Percentiles rank a stretch among this genome's conserved stretches.
phyloP scores from a whole-genome alignment of 2,797 vertebrate species.

The Botia almorhae region DNA sequence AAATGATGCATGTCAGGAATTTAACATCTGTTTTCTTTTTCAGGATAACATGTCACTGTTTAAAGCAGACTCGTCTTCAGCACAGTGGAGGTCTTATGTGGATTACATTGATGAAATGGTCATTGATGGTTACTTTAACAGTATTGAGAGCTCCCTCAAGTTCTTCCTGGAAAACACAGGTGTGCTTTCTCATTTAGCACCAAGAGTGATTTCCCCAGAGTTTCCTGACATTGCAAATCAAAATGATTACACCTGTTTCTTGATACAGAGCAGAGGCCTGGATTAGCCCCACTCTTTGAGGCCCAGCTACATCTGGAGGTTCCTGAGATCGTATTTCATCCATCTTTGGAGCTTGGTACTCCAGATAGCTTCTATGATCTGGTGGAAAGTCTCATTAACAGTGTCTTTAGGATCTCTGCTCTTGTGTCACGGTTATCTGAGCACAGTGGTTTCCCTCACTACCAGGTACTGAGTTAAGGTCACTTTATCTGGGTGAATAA shows the following conservation, averaged over 20 bases:
- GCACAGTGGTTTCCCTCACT: slow-evolving; percentile 77
- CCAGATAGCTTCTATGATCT: slow-evolving; percentile 81
- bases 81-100: slow-evolving; percentile 86
- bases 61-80: slow-evolving; percentile 77
- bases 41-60: slow-evolving; percentile 88
- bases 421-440: slow-evolving; percentile 83
- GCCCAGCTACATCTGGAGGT: slow-evolving; percentile 82
- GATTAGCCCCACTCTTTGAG: slow-evolving; percentile 84
- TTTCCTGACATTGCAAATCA: not conserved
- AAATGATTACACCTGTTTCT: not conserved
- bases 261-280: slow-evolving; percentile 77
- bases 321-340: slow-evolving; percentile 87
- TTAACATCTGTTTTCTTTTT: slow-evolving; percentile 50
- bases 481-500: slow-evolving; percentile 85
- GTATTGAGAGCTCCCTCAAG: slow-evolving; percentile 86
- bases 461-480: slow-evolving; percentile 82
- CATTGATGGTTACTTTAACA: slow-evolving; percentile 87
- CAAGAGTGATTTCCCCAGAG: not conserved
- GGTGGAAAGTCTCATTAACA: slow-evolving; percentile 81
- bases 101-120: slow-evolving; percentile 90
- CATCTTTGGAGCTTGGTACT: slow-evolving; percentile 81
- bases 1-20: not conserved
- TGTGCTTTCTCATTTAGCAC: slow-evolving; percentile 60
- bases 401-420: slow-evolving; percentile 83
- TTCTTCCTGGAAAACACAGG: slow-evolving; percentile 93